Evolutionary conservation across 2,113 vertebrate species (phyloP).

Genomic region (Rhinolophus sinicus): DNA sequence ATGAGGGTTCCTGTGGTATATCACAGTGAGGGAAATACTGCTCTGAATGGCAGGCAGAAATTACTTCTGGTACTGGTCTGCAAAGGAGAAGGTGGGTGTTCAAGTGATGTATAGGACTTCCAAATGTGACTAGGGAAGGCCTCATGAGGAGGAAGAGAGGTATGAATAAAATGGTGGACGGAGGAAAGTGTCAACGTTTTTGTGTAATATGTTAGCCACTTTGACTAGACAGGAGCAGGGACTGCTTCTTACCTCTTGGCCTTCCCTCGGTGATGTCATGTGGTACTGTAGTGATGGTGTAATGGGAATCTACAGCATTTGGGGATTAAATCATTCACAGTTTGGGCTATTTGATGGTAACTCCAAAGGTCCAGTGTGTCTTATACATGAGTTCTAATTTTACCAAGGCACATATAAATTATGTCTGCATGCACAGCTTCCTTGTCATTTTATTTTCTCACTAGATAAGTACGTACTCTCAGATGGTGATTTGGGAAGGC

Average conservation of each 20-base stretch:
- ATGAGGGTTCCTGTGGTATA: not conserved
- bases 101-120: not conserved
- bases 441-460: not conserved
- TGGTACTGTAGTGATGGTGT: not conserved
- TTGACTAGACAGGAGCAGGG: not conserved
- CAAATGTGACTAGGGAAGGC: not conserved
- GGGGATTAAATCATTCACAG: not conserved
- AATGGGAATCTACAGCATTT: not conserved
- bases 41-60: not conserved
- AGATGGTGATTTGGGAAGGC: not conserved
- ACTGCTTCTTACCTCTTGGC: not conserved
- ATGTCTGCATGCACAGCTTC: not conserved
- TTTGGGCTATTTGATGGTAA: not conserved
- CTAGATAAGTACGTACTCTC: not conserved
- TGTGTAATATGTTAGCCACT: not conserved
- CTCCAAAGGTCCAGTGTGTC: not conserved
- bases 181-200: not conserved
- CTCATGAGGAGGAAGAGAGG: not conserved
- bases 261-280: not conserved
- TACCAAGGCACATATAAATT: not conserved
- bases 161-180: not conserved
- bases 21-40: not conserved
- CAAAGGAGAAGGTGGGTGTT: not conserved
- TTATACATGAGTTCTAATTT: not conserved
- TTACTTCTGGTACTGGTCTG: not conserved